Conservation (phyloP, 2,888 invertebrate species). For the Eubasilissa splendida region DNA sequence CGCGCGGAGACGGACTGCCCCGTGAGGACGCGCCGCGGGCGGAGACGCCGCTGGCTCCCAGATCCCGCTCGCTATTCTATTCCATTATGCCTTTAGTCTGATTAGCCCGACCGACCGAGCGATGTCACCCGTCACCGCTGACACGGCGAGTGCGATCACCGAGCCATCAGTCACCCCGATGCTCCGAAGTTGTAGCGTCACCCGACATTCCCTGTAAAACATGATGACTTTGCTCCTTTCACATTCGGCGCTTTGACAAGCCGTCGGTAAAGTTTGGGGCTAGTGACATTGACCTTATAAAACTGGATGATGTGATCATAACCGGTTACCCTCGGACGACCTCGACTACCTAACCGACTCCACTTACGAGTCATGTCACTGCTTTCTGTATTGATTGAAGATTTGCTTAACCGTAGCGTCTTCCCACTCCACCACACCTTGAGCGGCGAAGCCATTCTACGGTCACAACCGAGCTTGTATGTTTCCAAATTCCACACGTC, state of each 20-base stretch:
- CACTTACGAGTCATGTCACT: neutral
- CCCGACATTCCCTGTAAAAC: too few relatives aligned
- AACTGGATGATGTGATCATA: conserved; percentile 2
- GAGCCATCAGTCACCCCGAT: too few relatives aligned
- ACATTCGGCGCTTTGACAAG: neutral
- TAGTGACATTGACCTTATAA: conserved; percentile 33
- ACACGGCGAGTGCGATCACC: too few relatives aligned
- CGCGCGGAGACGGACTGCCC: neutral
- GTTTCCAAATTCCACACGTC: too few relatives aligned
- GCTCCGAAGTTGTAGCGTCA: too few relatives aligned
- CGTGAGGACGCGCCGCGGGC: too few relatives aligned
- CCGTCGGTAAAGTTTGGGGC: conserved; percentile 5
- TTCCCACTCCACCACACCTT: neutral
- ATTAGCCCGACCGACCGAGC: too few relatives aligned
- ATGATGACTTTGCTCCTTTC: neutral
- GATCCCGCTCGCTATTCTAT: neutral
- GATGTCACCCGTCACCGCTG: too few relatives aligned
- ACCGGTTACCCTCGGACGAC: conserved; percentile 19
- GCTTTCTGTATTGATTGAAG: neutral
- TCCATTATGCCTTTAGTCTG: neutral
- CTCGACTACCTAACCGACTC: neutral
- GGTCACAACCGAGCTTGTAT: too few relatives aligned
- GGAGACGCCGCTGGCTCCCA: too few relatives aligned
- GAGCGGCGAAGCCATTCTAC: too few relatives aligned
- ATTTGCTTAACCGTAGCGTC: neutral